These are phyloP conservation scores for Frieseomelitta varia DNA, from an alignment of 1,140 invertebrate species.

Conservation along the genomic window DNA sequence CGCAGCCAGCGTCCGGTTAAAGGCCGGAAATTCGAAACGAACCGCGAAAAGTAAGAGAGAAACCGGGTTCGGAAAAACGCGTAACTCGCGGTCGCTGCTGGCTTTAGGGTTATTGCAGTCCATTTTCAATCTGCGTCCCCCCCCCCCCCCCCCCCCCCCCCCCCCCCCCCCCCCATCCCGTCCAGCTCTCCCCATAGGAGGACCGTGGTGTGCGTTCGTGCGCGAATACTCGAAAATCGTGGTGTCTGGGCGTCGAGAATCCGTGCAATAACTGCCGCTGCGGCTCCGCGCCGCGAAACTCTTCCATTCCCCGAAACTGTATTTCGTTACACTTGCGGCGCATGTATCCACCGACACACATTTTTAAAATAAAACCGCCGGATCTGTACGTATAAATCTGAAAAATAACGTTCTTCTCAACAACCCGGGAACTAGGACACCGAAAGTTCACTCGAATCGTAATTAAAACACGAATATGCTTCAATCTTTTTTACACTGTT, in stretches of 20 bases:
- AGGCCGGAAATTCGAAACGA: conserved; percentile 44
- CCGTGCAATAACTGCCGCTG: conserved; percentile 57
- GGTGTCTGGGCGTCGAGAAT: conserved; percentile 51
- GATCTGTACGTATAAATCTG: not conserved
- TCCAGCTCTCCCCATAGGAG: no score
- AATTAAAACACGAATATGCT: not conserved
- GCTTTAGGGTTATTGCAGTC: conserved; percentile 63
- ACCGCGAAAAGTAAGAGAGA: conserved; percentile 57
- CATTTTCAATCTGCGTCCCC: conserved; percentile 58
- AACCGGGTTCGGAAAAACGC: conserved; percentile 52
- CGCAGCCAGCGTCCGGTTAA: conserved; percentile 19
- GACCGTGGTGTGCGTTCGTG: conserved; percentile 3
- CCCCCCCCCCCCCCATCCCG: not conserved
- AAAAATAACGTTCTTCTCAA: not conserved
- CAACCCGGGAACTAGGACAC: not conserved
- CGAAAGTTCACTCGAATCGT: conserved; percentile 28
- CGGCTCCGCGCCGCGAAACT: conserved; percentile 44
- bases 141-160: not conserved
- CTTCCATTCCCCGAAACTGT: conserved; percentile 49
- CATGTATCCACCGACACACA: conserved; percentile 19
- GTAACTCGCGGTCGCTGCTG: conserved; percentile 32
- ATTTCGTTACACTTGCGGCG: conserved; percentile 41
- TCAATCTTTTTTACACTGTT: not conserved
- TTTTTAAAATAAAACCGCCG: not conserved
- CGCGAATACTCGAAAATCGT: conserved; percentile 22